These are phyloP conservation scores for Drosophila teissieri DNA, from an alignment of 1,140 invertebrate species.

Conservation along the genomic window DNA sequence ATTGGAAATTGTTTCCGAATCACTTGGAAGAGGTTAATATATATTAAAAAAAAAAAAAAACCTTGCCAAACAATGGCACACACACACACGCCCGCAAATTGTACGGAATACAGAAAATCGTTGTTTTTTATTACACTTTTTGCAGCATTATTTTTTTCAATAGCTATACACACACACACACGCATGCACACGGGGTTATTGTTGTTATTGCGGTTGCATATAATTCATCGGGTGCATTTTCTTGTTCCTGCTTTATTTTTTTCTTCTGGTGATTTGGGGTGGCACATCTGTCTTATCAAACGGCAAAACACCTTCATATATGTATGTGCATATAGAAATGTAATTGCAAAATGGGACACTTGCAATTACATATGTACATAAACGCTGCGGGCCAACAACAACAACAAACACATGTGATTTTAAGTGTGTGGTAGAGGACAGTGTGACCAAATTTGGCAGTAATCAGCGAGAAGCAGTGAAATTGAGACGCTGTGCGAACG, in stretches of 20 bases:
- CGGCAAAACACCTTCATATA: neutral
- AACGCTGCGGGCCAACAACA: constrained; percentile 26
- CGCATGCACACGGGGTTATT: constrained; percentile 16
- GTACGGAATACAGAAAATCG: constrained; percentile 36
- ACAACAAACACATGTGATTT: constrained; percentile 76
- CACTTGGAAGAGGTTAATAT: constrained; percentile 36
- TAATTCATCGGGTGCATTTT: neutral
- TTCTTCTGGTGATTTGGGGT: constrained; percentile 9
- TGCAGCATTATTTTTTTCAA: constrained; percentile 44
- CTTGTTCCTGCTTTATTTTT: neutral
- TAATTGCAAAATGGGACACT: constrained; percentile 35
- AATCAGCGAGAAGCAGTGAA: neutral
- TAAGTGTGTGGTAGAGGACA: constrained; percentile 17
- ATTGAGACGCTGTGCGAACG: too few relatives aligned
- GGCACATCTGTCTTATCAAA: constrained; percentile 28
- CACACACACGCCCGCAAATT: constrained; percentile 1
- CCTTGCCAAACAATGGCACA: constrained; percentile 34
- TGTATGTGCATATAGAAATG: neutral
- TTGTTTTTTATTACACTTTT: constrained; percentile 26
- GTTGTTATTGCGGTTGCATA: constrained; percentile 10
- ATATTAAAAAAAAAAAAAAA: constrained; percentile 4
- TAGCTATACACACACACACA: constrained; percentile 37
- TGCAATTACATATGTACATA: constrained; percentile 36
- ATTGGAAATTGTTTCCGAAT: constrained; percentile 17
- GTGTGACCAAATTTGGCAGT: constrained; percentile 51